These are phyloP conservation scores for Brenthis daphne DNA, from an alignment of 2,888 invertebrate genomes.

Conservation along the genomic window DNA sequence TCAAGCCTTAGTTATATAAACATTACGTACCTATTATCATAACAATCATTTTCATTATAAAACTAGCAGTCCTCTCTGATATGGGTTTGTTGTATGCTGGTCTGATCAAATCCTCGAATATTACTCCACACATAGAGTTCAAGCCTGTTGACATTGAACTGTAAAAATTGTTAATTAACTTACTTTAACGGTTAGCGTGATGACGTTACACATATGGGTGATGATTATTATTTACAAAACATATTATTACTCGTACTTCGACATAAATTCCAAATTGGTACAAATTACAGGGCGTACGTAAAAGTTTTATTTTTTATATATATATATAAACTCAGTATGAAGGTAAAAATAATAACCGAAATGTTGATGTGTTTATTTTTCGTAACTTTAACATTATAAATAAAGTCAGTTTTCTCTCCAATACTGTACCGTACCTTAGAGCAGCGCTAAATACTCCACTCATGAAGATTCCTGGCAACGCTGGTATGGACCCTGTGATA, in stretches of 20 bases:
- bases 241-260: too few species aligned
- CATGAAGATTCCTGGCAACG: constrained; percentile 91
- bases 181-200: too few species aligned
- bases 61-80: constrained; percentile 84
- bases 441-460: constrained; percentile 94
- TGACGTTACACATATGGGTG: too few species aligned
- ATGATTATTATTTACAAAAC: background rate
- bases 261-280: too few species aligned
- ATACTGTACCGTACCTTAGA: constrained; percentile 82
- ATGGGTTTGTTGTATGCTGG: constrained; percentile 84
- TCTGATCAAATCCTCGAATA: constrained; percentile 88
- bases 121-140: constrained; percentile 89
- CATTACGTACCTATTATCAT: constrained; percentile 78
- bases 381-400: too few species aligned
- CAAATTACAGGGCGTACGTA: too few species aligned
- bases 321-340: too few species aligned
- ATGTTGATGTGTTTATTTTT: too few species aligned
- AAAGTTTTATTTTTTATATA: too few species aligned
- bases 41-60: constrained; percentile 87
- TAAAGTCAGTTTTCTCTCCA: background rate
- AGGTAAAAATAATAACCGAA: too few species aligned
- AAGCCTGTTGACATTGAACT: constrained; percentile 90
- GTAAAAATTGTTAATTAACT: constrained; percentile 40
- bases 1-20: constrained; percentile 2
- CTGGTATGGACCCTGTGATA: constrained; percentile 86